Percentiles rank a stretch among this genome's conserved stretches.
Conservation (phyloP, 1,140 invertebrate genomes). For the Drosophila nikananu region DNA sequence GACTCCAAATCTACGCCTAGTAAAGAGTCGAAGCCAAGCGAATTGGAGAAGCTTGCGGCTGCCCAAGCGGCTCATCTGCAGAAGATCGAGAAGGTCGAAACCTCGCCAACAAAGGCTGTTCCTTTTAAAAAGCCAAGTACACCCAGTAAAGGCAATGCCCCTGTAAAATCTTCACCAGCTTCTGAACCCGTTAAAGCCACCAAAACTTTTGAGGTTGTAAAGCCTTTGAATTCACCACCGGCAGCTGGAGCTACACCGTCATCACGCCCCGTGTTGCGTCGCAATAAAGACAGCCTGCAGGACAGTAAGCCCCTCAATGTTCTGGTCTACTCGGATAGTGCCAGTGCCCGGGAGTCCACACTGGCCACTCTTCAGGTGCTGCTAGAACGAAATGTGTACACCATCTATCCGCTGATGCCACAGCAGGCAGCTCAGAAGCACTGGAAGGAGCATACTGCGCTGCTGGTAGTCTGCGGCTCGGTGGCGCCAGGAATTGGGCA, state of each 20-base stretch:
- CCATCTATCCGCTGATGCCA: conserved; percentile 89
- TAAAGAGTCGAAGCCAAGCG: conserved; percentile 25
- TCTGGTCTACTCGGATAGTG: conserved; percentile 92
- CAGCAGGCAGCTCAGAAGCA: conserved; percentile 88
- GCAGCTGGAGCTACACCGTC: conserved; percentile 16
- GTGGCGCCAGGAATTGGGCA: conserved; percentile 88
- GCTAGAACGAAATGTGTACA: conserved; percentile 91
- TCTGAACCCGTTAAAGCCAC: conserved; percentile 19
- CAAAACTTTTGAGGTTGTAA: conserved; percentile 56
- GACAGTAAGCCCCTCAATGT: conserved; percentile 91
- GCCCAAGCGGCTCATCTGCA: conserved; percentile 11
- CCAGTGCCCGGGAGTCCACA: conserved; percentile 90
- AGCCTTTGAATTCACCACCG: conserved; percentile 33
- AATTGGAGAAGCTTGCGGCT: conserved; percentile 59
- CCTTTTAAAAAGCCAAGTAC: background rate
- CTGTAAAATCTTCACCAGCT: background rate
- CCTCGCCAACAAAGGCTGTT: background rate
- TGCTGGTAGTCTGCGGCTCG: conserved; percentile 92
- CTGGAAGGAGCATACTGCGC: conserved; percentile 90
- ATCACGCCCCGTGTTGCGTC: conserved; percentile 56
- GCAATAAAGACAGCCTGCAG: conserved; percentile 65
- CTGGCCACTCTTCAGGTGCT: conserved; percentile 89
- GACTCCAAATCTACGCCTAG: conserved; percentile 9
- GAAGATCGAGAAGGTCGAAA: conserved; percentile 9
- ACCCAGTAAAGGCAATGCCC: background rate